Base-by-base conservation (phyloP, 92 coral and sea anemone genomes). In the Heliopora coerulea region DNA sequence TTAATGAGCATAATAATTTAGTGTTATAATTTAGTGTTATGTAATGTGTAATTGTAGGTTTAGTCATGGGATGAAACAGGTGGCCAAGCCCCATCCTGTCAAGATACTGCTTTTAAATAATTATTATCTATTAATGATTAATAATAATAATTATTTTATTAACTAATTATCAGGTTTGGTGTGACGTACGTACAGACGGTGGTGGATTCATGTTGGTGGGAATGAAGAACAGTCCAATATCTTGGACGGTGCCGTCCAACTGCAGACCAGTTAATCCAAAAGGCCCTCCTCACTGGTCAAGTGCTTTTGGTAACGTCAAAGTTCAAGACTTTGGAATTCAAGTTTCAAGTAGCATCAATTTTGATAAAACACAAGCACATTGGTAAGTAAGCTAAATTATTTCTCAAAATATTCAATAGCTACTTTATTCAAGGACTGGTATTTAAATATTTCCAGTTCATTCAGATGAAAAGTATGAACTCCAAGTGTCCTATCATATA, bases 321-420 rank as follows among this genome's bases (percentile, higher is more conserved):
- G 49, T 62, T 14, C 48, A 32, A 34, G 68, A 62, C 34, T 62
- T 62, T 19, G 68, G 31, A 17, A 19, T 62, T 62, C 68, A 62
- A 35, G 44, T 62, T 17, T 32, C 68, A 62, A 62, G 48, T 1
- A 1, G 17, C 1, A 34, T 17, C 13, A 19, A n/a, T 33, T 62
- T 62, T 29, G 68, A 34, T 2, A 18, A 13, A 12, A 62, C 68
- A 29, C n/a, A 62, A 28, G 68, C 68, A 34, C 68, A 62, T 34
- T 62, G 68, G 68, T 62, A 29, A 62, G n/a, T 46, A 15, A 6
- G n/a, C 15, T 46, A 46, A 6, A 46, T 15, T 46, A 46, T 46
- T 46, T 46, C 12, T 46, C n/a, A 46, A 8, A 8, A n/a, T n/a
- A n/a, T n/a, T n/a, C n/a, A n/a, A n/a, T n/a, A n/a, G n/a, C n/a